Percentiles rank a stretch among this genome's conserved stretches.
These are phyloP conservation scores for Vanessa cardui DNA, from an alignment of 2,888 invertebrate species.

Conservation along the genomic window DNA sequence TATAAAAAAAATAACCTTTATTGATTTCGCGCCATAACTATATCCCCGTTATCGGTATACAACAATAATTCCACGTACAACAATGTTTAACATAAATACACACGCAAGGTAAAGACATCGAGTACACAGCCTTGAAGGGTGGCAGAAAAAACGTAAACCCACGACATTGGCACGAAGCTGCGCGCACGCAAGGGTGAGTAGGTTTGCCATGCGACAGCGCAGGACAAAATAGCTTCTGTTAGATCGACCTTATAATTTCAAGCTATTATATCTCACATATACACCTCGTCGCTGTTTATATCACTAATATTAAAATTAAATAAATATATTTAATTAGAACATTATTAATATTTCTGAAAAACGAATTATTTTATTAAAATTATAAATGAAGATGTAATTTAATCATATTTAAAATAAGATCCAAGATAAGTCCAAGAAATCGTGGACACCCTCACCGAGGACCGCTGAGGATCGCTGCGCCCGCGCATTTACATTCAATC, in stretches of 20 bases:
- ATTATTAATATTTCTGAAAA: too few relatives aligned
- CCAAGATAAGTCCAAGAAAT: slow-evolving; percentile 16
- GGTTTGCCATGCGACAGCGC: slow-evolving; percentile 19
- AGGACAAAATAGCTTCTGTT: neutral
- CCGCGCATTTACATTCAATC: slow-evolving; percentile 76
- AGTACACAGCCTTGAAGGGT: slow-evolving; percentile 71
- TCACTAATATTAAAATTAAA: too few relatives aligned
- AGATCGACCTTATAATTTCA: neutral
- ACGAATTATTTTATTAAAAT: too few relatives aligned
- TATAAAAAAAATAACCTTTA: neutral
- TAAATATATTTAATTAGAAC: too few relatives aligned
- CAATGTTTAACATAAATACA: slow-evolving; percentile 57
- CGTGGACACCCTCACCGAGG: slow-evolving; percentile 50
- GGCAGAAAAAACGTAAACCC: slow-evolving; percentile 65
- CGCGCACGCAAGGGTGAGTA: slow-evolving; percentile 76
- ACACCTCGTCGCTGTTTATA: too few relatives aligned
- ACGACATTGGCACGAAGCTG: slow-evolving; percentile 77
- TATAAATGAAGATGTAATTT: neutral
- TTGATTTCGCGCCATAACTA: neutral
- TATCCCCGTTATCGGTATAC: slow-evolving; percentile 9
- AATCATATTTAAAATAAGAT: neutral
- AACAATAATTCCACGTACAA: slow-evolving; percentile 27
- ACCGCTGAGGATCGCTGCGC: slow-evolving; percentile 57
- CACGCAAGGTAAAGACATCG: slow-evolving; percentile 72
- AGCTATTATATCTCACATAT: too few relatives aligned